phyloP scores from a whole-genome alignment of 1,140 invertebrate species.

The Drosophila melanica region DNA sequence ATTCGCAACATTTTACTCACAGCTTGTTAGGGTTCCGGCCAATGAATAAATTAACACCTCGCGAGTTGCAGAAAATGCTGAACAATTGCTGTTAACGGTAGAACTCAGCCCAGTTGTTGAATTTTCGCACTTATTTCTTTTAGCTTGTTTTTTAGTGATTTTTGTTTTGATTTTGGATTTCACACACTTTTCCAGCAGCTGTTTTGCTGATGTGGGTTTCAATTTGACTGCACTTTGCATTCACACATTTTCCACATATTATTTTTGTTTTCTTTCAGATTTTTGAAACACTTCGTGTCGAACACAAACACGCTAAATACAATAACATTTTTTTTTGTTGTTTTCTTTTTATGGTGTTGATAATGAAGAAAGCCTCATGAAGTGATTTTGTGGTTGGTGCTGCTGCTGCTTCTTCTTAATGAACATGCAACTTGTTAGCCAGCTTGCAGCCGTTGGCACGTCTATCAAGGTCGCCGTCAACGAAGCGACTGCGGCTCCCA shows the following conservation, averaged over 20 bases:
- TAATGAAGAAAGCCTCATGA: conserved; percentile 9
- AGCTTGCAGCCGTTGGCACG: conserved; percentile 65
- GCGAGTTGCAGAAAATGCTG: conserved; percentile 14
- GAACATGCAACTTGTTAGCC: conserved; percentile 11
- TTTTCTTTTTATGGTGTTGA: neutral
- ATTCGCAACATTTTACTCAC: conserved; percentile 47
- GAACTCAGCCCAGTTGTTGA: conserved; percentile 8
- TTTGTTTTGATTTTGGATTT: conserved; percentile 29
- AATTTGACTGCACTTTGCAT: conserved; percentile 34
- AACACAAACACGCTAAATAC: conserved; percentile 39
- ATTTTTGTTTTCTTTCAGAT: conserved; percentile 44
- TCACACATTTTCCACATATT: conserved; percentile 50
- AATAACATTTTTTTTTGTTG: conserved; percentile 12
- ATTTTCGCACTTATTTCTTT: conserved; percentile 25
- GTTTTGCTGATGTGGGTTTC: conserved; percentile 2
- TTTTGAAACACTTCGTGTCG: conserved; percentile 63
- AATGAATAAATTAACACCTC: conserved; percentile 49
- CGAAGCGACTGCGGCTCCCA: conserved; percentile 71
- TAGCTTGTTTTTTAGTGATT: conserved; percentile 22
- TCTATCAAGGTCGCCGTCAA: conserved; percentile 84
- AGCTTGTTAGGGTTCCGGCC: conserved; percentile 29
- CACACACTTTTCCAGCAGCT: conserved; percentile 16
- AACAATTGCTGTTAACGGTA: conserved; percentile 36
- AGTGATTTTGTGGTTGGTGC: neutral
- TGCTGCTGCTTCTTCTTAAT: conserved; percentile 28